Percentiles rank a stretch among this genome's conserved stretches.
phyloP scores from a whole-genome alignment of 2,113 vertebrate genomes.

The Colistium nudipinnis region DNA sequence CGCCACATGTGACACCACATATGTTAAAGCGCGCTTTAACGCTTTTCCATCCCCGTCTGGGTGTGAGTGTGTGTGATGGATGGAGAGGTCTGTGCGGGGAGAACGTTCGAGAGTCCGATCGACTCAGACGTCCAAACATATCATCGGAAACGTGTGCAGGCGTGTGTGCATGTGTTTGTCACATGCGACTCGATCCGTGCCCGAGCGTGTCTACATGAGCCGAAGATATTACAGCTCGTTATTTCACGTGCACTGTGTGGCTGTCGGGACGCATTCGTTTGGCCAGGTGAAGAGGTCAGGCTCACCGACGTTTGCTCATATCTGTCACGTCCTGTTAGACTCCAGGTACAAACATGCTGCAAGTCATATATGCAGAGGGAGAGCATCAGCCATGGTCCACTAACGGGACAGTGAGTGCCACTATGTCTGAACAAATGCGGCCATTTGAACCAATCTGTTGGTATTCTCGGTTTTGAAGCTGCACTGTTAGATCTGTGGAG shows the following conservation, averaged over 20 bases:
- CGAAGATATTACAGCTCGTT: conserved; percentile 35
- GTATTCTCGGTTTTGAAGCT: not conserved
- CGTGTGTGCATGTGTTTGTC: conserved; percentile 11
- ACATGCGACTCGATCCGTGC: conserved; percentile 12
- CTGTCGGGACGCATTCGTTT: conserved; percentile 40
- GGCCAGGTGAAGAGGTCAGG: conserved; percentile 37
- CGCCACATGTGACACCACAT: conserved; percentile 45
- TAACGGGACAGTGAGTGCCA: not conserved
- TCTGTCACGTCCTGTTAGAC: conserved; percentile 41
- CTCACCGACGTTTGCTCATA: conserved; percentile 38
- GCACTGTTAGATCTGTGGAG: not conserved
- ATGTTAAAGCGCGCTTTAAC: not conserved
- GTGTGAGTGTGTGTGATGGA: conserved; percentile 2
- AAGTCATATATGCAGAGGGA: conserved; percentile 8
- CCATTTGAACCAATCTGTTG: conserved; percentile 1
- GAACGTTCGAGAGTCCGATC: too few species aligned
- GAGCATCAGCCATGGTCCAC: not conserved
- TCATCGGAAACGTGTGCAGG: conserved; percentile 10
- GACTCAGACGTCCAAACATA: too few species aligned
- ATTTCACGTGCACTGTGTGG: conserved; percentile 21
- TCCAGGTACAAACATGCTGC: conserved; percentile 16
- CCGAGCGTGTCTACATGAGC: conserved; percentile 8
- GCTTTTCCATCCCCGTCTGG: conserved; percentile 10
- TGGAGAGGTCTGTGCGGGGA: too few species aligned
- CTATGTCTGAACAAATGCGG: conserved; percentile 1